phyloP scores from a whole-genome alignment of 30 jellyfish, hydroid and myxozoan genomes.

The Cassiopea andromeda region DNA sequence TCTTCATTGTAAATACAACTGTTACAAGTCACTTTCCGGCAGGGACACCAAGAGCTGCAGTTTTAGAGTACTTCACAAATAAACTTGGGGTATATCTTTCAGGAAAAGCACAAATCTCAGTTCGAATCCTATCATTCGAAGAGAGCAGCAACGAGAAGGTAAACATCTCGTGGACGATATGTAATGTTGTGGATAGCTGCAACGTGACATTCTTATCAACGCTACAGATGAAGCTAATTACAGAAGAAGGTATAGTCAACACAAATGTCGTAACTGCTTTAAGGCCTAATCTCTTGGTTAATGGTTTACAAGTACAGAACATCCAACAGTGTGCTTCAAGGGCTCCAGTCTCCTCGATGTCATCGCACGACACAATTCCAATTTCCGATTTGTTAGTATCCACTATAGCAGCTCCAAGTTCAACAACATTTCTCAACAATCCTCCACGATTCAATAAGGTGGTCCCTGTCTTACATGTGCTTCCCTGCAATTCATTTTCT shows the following conservation, averaged over 20 bases:
- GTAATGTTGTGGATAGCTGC: slow-evolving; percentile 23
- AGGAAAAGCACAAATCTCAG: not conserved
- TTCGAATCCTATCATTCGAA: slow-evolving; percentile 1
- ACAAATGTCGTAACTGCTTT: slow-evolving; percentile 50
- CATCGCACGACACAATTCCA: not conserved
- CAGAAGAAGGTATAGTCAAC: slow-evolving; percentile 10
- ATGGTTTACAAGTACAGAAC: not conserved
- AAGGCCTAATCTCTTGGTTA: slow-evolving; percentile 34
- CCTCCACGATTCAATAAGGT: slow-evolving; percentile 30
- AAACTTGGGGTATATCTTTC: slow-evolving; percentile 26
- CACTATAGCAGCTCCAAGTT: not conserved
- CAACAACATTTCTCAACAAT: slow-evolving; percentile 13
- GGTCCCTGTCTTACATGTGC: slow-evolving; percentile 5
- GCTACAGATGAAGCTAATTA: slow-evolving; percentile 3
- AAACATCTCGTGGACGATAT: slow-evolving; percentile 40
- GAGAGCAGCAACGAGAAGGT: not conserved
- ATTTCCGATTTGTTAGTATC: not conserved
- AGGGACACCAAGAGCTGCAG: slow-evolving; percentile 7
- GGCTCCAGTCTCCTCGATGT: not conserved
- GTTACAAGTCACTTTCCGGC: slow-evolving; percentile 7
- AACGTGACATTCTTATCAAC: slow-evolving; percentile 8
- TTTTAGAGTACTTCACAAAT: slow-evolving; percentile 38
- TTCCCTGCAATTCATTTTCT: slow-evolving; percentile 49
- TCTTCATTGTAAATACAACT: slow-evolving; percentile 1
- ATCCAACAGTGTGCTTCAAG: not conserved